Evolutionary conservation across 2,888 invertebrate genomes (phyloP).

Genomic region (Drosophila fungiperda): DNA sequence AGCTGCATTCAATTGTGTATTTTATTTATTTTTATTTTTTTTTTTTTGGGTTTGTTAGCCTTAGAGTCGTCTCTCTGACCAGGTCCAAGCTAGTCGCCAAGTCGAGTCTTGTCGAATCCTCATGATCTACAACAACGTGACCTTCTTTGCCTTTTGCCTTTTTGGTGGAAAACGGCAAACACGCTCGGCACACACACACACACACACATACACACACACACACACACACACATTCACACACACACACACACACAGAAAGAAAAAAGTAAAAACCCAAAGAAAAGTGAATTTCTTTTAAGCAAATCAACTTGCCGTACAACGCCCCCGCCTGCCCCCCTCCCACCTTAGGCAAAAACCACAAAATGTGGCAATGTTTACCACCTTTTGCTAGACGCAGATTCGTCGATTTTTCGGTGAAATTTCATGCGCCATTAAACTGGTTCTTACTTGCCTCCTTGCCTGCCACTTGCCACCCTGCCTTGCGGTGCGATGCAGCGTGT

Average conservation of each 20-base stretch:
- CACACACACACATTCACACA: not conserved
- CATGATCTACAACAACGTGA: constrained; percentile 77
- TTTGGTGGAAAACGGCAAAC: constrained; percentile 7
- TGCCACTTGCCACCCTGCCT: not conserved
- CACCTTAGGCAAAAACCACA: not conserved
- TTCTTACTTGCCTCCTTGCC: constrained; percentile 58
- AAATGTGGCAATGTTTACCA: constrained; percentile 46
- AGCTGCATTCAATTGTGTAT: constrained; percentile 75
- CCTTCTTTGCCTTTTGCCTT: constrained; percentile 74
- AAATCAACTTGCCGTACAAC: constrained; percentile 75
- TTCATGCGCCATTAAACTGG: constrained; percentile 82
- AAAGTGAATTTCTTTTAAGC: constrained; percentile 82
- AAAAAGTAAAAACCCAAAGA: constrained; percentile 68
- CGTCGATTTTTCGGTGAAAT: constrained; percentile 75
- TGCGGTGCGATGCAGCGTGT: constrained; percentile 49
- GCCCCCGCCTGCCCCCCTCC: constrained; percentile 10
- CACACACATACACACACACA: constrained; percentile 5
- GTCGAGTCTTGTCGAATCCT: constrained; percentile 71
- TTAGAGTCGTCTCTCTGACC: constrained; percentile 59
- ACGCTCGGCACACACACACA: constrained; percentile 18
- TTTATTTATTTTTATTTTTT: constrained; percentile 26
- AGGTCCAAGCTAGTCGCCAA: constrained; percentile 31
- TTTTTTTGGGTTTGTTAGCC: constrained; percentile 60
- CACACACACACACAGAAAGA: constrained; percentile 16
- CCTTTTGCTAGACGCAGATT: constrained; percentile 73